Percentiles rank a stretch among this genome's conserved stretches.
These are phyloP conservation scores for Tetanocera ferruginea DNA, from an alignment of 2,888 invertebrate genomes.

Conservation along the genomic window DNA sequence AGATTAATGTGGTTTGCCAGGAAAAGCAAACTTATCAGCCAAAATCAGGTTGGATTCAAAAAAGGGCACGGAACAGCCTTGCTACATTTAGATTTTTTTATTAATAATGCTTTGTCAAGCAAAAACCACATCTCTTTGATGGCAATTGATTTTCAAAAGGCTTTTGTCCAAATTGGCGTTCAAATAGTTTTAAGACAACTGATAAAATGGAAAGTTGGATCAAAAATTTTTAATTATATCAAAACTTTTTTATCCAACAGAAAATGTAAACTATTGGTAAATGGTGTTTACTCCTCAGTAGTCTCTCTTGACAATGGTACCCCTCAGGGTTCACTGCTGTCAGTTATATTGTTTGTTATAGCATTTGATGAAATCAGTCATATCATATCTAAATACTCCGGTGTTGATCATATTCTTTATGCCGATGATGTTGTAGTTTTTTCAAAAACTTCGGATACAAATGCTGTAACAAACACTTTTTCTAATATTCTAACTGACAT, in stretches of 20 bases:
- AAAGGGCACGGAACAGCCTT: neutral
- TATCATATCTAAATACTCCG: neutral
- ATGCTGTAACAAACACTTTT: neutral
- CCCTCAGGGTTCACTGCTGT: constrained; percentile 2
- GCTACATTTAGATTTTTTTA: neutral
- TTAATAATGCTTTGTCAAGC: neutral
- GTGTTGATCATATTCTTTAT: neutral
- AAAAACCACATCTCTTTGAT: neutral
- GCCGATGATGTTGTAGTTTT: neutral
- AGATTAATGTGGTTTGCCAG: no score
- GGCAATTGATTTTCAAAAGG: neutral
- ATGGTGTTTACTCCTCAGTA: neutral
- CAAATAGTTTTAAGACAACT: no score
- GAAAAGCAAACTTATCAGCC: neutral
- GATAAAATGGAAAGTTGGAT: neutral
- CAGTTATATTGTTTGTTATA: constrained; percentile 1
- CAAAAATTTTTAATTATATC: constrained; percentile 1
- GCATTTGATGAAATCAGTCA: constrained; percentile 14
- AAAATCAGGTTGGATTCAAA: neutral
- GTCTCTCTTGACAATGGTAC: neutral
- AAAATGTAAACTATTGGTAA: neutral
- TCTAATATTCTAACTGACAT: neutral
- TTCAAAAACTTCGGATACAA: neutral
- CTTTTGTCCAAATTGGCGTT: no score
- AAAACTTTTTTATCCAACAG: neutral